These are phyloP conservation scores for Amblyopsis hoosieri DNA, from an alignment of 2,797 vertebrate species.

Conservation along the genomic window DNA sequence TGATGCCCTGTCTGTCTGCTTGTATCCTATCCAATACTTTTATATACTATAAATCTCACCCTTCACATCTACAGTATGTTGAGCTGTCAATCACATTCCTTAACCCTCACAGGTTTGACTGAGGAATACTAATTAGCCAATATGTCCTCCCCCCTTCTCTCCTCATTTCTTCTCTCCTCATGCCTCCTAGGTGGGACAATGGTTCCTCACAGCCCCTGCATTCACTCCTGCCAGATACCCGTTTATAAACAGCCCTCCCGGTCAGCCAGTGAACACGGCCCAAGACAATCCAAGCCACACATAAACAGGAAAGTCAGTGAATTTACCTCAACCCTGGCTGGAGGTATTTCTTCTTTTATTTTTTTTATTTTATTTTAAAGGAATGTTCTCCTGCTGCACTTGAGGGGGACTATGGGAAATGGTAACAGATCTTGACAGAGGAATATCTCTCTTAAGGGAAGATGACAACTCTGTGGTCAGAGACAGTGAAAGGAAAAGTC, in stretches of 20 bases:
- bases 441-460: constrained; percentile 62
- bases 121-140: constrained; percentile 33
- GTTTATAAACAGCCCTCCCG: constrained; percentile 55
- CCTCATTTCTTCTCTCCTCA: neutral
- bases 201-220: constrained; percentile 36
- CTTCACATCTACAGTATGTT: constrained; percentile 20
- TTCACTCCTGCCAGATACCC: constrained; percentile 50
- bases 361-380: constrained; percentile 1
- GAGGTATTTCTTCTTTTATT: neutral
- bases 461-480: constrained; percentile 49
- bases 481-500: constrained; percentile 56
- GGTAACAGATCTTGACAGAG: constrained; percentile 57
- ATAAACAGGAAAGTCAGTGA: constrained; percentile 75
- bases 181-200: constrained; percentile 8
- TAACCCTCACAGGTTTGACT: constrained; percentile 37
- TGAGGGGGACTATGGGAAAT: constrained; percentile 50
- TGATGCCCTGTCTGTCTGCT: neutral
- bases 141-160: constrained; percentile 8
- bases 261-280: constrained; percentile 30
- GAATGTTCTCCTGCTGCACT: constrained; percentile 24
- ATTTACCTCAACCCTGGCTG: constrained; percentile 48
- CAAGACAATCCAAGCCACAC: constrained; percentile 42
- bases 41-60: constrained; percentile 10
- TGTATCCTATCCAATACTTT: neutral
- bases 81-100: constrained; percentile 42